Percentiles rank a stretch among this genome's conserved stretches.
Evolutionary conservation across 1,140 invertebrate genomes (phyloP).

Genomic region (Procambarus clarkii): DNA sequence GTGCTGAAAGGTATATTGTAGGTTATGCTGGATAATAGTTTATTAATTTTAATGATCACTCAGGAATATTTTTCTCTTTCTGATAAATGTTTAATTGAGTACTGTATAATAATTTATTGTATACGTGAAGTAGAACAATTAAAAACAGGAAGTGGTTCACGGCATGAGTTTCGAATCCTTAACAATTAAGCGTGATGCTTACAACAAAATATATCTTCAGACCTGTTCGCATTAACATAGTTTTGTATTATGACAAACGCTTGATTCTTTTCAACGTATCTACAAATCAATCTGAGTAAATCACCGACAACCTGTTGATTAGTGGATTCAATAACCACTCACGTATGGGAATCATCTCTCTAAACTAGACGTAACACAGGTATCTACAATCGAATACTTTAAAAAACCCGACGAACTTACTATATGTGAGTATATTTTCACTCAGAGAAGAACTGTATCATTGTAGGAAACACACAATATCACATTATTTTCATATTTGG

Average conservation of each 20-base stretch:
- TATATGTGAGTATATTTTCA: slow-evolving; percentile 1
- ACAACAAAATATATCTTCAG: not conserved
- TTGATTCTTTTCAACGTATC: not conserved
- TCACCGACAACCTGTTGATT: slow-evolving; percentile 47
- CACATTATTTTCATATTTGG: slow-evolving; percentile 25
- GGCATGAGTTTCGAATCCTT: not conserved
- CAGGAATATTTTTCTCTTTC: too few relatives aligned
- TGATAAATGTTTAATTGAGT: too few relatives aligned
- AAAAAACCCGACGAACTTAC: not conserved
- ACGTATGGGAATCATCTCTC: not conserved
- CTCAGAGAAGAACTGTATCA: slow-evolving; percentile 2
- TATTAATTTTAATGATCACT: not conserved
- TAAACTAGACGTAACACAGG: not conserved
- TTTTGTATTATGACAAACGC: not conserved
- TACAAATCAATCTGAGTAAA: slow-evolving; percentile 8
- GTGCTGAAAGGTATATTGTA: too few relatives aligned
- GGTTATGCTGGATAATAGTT: not conserved
- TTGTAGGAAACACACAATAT: not conserved
- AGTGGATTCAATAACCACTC: slow-evolving; percentile 37
- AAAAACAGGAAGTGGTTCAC: not conserved
- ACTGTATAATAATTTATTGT: not conserved
- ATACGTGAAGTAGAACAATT: not conserved
- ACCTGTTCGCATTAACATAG: not conserved
- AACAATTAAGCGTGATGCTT: not conserved
- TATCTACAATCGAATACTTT: not conserved